Evolutionary conservation across 2,888 invertebrate genomes (phyloP), one percentile per base, ranked within the genome.

Genomic region (Lordiphosa fenestrarum): DNA sequence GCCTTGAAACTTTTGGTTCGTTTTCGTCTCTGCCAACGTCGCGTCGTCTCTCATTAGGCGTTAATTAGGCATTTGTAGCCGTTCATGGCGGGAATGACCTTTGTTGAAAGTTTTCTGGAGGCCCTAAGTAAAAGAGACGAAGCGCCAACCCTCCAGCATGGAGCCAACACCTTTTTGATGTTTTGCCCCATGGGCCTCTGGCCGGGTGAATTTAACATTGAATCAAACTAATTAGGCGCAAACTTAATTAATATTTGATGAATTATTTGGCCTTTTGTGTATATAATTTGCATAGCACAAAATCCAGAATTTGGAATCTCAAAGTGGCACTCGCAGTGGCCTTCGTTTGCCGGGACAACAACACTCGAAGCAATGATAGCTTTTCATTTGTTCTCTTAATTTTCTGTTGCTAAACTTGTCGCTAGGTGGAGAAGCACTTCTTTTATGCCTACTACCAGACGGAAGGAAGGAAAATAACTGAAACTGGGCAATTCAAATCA

Each of bases 211-310:
- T 66, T 23, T 63, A 55, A 68, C 60, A 63, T 73, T 66, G 66
- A 66, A 62, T 72, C 69, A 61, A 73, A 68, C 73, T 82, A 85
- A 85, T 85, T 84, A 78, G 72, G 66, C 70, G 73, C 60, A 70
- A 71, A 76, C 74, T 81, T 76, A 82, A 85, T 84, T 78, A 85
- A 72, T 69, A 61, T 67, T 81, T 73, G 39, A 72, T 73, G 63
- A 63, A 63, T 63, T 81, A 59, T 60, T 72, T 71, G 65, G 60
- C 42, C 69, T 57, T 71, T 73, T 61, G 66, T 53, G 19, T 21
- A 19, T 25, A 25, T 25, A 10, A 15, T 6, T 5, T 19, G 10
- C 7, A 30, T 30, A 36, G 9, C 21, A 35, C 12, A 51, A 15
- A 21, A 13, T 9, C 53, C 42, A 12, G 53, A 50, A 50, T 44